A percentile compares a stretch with the other conserved stretches of the same genome.
Evolutionary conservation across 1,140 invertebrate genomes (phyloP).

Genomic region (Drosophila serrata): DNA sequence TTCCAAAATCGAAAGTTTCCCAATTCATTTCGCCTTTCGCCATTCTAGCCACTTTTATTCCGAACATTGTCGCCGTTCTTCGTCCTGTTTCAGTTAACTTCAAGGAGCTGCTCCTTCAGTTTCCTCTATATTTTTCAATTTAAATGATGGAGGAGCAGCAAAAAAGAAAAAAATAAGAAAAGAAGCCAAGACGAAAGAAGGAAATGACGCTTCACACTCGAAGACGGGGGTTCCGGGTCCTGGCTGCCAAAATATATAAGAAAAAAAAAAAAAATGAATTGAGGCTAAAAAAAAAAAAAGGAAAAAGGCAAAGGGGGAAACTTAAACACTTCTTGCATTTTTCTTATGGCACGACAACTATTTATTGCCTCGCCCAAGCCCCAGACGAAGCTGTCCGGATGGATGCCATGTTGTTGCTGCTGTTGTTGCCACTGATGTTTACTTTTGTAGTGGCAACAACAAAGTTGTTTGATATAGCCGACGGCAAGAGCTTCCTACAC

Average conservation of each 20-base stretch:
- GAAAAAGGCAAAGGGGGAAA: conserved; percentile 24
- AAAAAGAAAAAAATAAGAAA: conserved; percentile 22
- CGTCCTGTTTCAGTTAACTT: conserved; percentile 41
- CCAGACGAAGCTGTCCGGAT: conserved; percentile 51
- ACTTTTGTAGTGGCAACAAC: conserved; percentile 65
- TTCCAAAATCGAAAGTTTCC: conserved; percentile 56
- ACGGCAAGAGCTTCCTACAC: conserved; percentile 39
- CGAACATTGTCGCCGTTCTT: conserved; percentile 32
- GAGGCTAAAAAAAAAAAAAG: background rate
- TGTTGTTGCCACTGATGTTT: conserved; percentile 41
- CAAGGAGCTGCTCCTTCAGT: conserved; percentile 44
- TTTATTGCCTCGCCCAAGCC: conserved; percentile 63
- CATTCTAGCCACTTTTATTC: conserved; percentile 9
- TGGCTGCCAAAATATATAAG: conserved; percentile 49
- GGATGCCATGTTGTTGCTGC: conserved; percentile 19
- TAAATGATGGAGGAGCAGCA: conserved; percentile 75
- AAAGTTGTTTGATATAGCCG: conserved; percentile 63
- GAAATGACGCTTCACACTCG: conserved; percentile 59
- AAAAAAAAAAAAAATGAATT: conserved; percentile 8
- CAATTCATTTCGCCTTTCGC: conserved; percentile 37
- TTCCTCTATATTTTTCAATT: conserved; percentile 71
- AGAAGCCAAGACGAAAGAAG: conserved; percentile 11
- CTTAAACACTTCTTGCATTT: conserved; percentile 82
- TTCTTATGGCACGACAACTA: conserved; percentile 81
- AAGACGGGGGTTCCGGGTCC: conserved; percentile 34